Evolutionary conservation across 2,113 vertebrate species (phyloP).

Genomic region (Strigops habroptila): DNA sequence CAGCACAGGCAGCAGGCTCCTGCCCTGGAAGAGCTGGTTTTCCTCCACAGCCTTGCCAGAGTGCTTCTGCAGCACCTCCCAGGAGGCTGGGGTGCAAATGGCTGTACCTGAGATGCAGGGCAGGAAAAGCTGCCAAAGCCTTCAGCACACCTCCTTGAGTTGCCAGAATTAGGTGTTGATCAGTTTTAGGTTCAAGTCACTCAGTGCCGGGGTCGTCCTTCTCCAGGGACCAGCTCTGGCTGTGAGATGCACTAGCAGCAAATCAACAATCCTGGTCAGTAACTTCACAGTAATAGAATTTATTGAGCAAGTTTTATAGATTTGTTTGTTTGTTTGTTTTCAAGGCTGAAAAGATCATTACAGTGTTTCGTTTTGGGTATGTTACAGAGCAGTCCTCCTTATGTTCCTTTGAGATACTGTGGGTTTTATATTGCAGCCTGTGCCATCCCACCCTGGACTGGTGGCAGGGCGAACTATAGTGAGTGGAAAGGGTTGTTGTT

Average conservation of each 20-base stretch:
- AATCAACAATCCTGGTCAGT: neutral
- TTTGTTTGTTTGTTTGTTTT: neutral
- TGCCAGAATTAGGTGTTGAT: neutral
- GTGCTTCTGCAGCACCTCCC: neutral
- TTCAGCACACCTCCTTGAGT: rapidly evolving
- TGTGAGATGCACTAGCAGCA: neutral
- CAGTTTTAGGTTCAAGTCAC: neutral
- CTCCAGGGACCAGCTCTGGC: neutral
- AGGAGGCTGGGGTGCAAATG: neutral
- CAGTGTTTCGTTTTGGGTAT: neutral
- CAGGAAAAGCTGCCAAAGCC: neutral
- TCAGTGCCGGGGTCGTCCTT: neutral
- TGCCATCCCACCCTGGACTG: neutral
- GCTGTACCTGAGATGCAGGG: neutral
- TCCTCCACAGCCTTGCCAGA: neutral
- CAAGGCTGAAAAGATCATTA: neutral
- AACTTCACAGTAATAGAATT: neutral
- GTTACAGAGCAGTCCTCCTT: neutral
- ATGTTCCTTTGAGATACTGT: neutral
- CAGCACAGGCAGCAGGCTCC: neutral
- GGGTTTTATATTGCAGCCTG: neutral
- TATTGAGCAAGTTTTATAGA: neutral
- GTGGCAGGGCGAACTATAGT: neutral
- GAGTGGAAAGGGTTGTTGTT: neutral
- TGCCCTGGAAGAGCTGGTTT: neutral